These are phyloP conservation scores for Battus philenor DNA, from an alignment of 1,140 invertebrate species.

Conservation along the genomic window DNA sequence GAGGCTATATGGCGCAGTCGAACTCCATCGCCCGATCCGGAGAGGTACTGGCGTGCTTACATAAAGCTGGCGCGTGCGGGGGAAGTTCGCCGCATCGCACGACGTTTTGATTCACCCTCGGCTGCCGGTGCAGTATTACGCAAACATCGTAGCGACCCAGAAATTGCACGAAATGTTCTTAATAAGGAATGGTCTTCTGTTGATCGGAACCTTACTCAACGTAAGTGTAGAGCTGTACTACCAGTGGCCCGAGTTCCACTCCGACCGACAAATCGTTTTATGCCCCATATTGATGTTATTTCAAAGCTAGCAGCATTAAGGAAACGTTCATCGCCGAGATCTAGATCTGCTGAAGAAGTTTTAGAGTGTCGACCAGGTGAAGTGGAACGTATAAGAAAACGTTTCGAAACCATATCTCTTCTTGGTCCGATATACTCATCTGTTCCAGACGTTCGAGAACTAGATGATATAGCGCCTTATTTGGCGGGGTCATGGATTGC, in stretches of 20 bases:
- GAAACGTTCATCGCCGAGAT: slow-evolving; percentile 60
- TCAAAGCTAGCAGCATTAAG: slow-evolving; percentile 87
- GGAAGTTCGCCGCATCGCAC: slow-evolving; percentile 83
- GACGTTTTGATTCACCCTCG: slow-evolving; percentile 81
- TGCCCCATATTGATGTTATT: slow-evolving; percentile 92
- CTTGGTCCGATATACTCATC: slow-evolving; percentile 89
- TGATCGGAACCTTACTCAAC: slow-evolving; percentile 59
- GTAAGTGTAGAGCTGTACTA: slow-evolving; percentile 74
- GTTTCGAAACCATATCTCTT: slow-evolving; percentile 82
- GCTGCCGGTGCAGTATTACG: slow-evolving; percentile 72
- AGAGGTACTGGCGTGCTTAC: slow-evolving; percentile 82
- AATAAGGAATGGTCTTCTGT: slow-evolving; percentile 63
- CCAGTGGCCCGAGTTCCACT: slow-evolving; percentile 80
- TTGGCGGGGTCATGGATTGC: slow-evolving; percentile 86
- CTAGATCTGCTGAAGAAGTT: slow-evolving; percentile 57
- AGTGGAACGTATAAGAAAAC: slow-evolving; percentile 81
- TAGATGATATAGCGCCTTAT: slow-evolving; percentile 86
- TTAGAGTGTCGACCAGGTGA: slow-evolving; percentile 79
- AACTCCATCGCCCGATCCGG: slow-evolving; percentile 81
- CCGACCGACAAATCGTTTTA: slow-evolving; percentile 82
- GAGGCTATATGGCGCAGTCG: slow-evolving; percentile 81
- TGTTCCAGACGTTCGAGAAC: slow-evolving; percentile 85
- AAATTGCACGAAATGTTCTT: slow-evolving; percentile 79
- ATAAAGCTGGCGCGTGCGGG: slow-evolving; percentile 83
- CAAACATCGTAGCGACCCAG: slow-evolving; percentile 85